Evolutionary conservation across 2,888 invertebrate species (phyloP), one percentile per base, ranked within the genome.

Genomic region (Leptarthrus brevirostris): DNA sequence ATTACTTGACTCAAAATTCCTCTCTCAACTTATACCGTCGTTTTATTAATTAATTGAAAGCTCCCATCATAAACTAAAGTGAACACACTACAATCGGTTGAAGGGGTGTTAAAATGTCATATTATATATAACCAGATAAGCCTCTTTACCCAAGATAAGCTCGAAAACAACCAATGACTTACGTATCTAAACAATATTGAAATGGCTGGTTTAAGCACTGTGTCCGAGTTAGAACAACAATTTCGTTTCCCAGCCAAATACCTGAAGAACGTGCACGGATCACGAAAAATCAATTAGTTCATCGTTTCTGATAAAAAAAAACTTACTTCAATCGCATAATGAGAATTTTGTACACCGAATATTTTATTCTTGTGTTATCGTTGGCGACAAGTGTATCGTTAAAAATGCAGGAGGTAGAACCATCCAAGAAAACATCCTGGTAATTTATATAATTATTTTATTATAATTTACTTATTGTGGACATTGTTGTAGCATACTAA

Each of bases 181-280:
- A n/a, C 30, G 30, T n/a, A 40, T 2, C n/a, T 40, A 30, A 30
- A 30, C 12, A n/a, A 12, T 40, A 40, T 40, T 40, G 40, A 40
- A 40, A 12, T 12, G 58, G 16, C 18, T 58, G n/a, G 14, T 30
- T n/a, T 58, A 58, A 34, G 58, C 20, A 36, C 34, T 58, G 58
- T 58, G 36, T 34, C 34, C 20, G 18, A 20, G 18, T 34, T 18
- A 58, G 8, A 40, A 12, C 8, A 40, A 40, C 6, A 40, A 58
- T 34, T 34, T 58, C 58, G 36, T 8, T 34, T 18, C 4, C 36
- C 36, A 36, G 36, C 36, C 34, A 56, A 58, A n/a, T 16, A 34
- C 16, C 1, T 8, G 2, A 18, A 36, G 36, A 18, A 3, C 58
- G 2, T 34, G 20, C 36, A 12, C 10, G 40, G 18, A 16, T 1